A percentile compares a stretch with the other conserved stretches of the same genome.
These are phyloP conservation scores for Recurvirostra avosetta DNA, from an alignment of 2,113 vertebrate genomes.

Conservation along the genomic window DNA sequence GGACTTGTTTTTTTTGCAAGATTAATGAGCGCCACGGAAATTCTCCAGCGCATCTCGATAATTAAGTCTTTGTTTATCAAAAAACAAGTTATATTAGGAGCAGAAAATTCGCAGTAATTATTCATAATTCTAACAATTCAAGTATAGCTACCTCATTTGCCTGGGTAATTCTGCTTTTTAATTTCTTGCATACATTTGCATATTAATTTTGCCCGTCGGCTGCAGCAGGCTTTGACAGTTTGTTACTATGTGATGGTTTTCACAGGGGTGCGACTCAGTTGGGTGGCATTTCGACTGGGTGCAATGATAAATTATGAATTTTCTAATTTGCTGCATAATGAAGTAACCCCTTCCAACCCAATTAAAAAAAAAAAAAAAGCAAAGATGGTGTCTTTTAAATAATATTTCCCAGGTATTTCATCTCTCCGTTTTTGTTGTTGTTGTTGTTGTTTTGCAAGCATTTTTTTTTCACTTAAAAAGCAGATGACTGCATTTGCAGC, in stretches of 20 bases:
- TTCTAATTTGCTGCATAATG: conserved; percentile 98
- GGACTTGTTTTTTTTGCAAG: conserved; percentile 99
- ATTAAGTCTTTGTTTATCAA: conserved; percentile 99
- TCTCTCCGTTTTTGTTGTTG: conserved; percentile 42
- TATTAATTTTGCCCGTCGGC: conserved; percentile 99
- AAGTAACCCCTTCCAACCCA: conserved; percentile 93
- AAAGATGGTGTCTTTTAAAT: conserved; percentile 52
- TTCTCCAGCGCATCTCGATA: conserved; percentile 99
- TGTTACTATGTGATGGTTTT: conserved; percentile 92
- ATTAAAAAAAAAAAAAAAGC: conserved; percentile 69
- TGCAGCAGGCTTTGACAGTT: conserved; percentile 96
- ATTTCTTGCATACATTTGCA: conserved; percentile 99
- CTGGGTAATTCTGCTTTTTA: conserved; percentile 99
- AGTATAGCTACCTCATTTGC: conserved; percentile 99
- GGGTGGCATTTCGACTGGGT: conserved; percentile 98
- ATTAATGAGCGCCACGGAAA: conserved; percentile 99
- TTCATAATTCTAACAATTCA: conserved; percentile 99
- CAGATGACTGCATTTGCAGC: conserved; percentile 53
- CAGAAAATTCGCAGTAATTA: conserved; percentile 99
- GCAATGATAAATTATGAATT: conserved; percentile 99
- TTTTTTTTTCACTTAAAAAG: conserved; percentile 41
- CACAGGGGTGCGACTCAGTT: conserved; percentile 92
- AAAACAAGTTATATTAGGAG: conserved; percentile 99
- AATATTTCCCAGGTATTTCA: conserved; percentile 53
- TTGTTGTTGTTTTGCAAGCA: conserved; percentile 2